Percentiles rank a stretch among this genome's conserved stretches.
Conservation (phyloP, 2,888 invertebrate genomes). For the Tipula vernalis region DNA sequence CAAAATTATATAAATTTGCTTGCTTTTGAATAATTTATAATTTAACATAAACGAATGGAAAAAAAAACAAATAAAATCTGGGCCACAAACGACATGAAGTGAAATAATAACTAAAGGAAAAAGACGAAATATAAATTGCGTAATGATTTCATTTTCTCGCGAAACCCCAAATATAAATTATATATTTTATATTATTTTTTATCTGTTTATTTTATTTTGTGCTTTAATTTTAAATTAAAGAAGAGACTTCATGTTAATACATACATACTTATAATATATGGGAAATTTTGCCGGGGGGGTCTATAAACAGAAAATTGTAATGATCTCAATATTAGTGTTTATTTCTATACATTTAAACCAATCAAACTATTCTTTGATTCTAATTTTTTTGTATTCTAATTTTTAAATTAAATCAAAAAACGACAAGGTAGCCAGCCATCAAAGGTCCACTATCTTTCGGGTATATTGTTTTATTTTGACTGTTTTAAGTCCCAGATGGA, state of each 20-base stretch:
- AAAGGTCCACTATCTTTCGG: too few species aligned
- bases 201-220: neutral
- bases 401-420: too few species aligned
- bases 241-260: neutral
- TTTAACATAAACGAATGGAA: neutral
- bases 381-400: too few species aligned
- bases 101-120: neutral
- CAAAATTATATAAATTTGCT: neutral
- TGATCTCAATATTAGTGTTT: neutral
- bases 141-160: neutral
- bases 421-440: too few species aligned
- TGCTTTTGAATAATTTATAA: neutral
- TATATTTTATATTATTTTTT: neutral
- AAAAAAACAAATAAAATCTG: neutral
- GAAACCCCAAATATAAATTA: neutral
- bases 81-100: neutral
- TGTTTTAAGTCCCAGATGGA: too few species aligned
- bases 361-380: too few species aligned
- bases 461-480: too few species aligned
- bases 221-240: neutral
- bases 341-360: too few species aligned
- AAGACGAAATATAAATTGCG: neutral
- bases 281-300: neutral
- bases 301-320: neutral
- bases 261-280: neutral